Conservation (phyloP, 2,888 invertebrate species). For the Drosophila atroscutellata region DNA sequence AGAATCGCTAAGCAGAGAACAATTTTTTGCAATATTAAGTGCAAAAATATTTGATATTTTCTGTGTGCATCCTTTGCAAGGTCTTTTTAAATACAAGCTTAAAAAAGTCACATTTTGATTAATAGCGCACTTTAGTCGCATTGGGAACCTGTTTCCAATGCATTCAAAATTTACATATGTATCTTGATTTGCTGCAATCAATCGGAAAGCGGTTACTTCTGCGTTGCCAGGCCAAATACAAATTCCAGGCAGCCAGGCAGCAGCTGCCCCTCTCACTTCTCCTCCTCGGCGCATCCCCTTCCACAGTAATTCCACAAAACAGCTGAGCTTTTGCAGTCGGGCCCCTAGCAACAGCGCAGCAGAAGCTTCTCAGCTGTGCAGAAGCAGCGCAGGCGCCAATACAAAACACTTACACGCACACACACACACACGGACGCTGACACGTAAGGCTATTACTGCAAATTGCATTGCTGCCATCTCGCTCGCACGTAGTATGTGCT, state of each 20-base stretch:
- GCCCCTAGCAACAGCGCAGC: constrained; percentile 73
- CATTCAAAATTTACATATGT: constrained; percentile 35
- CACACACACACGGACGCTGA: background rate
- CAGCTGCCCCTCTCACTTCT: background rate
- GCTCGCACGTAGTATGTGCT: constrained; percentile 51
- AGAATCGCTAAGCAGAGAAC: constrained; percentile 21
- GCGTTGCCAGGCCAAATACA: constrained; percentile 50
- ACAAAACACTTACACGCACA: constrained; percentile 7
- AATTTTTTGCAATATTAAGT: constrained; percentile 44
- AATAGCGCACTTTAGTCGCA: background rate
- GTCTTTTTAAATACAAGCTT: constrained; percentile 31
- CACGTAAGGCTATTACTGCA: constrained; percentile 58
- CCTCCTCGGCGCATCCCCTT: background rate
- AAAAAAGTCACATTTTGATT: background rate
- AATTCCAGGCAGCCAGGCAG: constrained; percentile 45
- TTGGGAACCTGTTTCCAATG: constrained; percentile 42
- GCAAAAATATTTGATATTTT: constrained; percentile 38
- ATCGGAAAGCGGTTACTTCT: constrained; percentile 60
- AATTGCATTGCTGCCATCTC: constrained; percentile 76
- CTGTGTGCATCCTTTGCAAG: constrained; percentile 53
- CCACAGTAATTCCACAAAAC: constrained; percentile 39
- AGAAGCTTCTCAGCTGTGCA: constrained; percentile 57
- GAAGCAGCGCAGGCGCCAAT: constrained; percentile 52
- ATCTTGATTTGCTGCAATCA: constrained; percentile 58
- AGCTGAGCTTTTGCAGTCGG: constrained; percentile 62